These are phyloP conservation scores for Bhutanitis thaidina DNA, from an alignment of 2,888 invertebrate species.

Conservation along the genomic window DNA sequence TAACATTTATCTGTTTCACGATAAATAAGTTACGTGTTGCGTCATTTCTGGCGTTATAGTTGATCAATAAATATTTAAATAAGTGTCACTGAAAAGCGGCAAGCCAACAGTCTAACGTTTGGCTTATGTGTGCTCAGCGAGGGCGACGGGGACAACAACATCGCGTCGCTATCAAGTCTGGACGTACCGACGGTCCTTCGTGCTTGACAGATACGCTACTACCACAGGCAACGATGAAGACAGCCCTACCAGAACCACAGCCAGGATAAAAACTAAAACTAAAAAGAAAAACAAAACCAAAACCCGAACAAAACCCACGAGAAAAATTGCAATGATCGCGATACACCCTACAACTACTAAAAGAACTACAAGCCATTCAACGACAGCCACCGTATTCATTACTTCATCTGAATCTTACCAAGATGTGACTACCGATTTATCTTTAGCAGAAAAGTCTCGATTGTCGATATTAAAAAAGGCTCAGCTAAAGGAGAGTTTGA, in stretches of 20 bases:
- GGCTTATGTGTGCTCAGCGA: conserved; percentile 64
- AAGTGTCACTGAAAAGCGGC: background rate
- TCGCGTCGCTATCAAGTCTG: conserved; percentile 19
- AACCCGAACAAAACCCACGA: background rate
- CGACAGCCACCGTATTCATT: background rate
- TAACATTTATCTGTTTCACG: too few species aligned
- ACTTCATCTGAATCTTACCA: background rate
- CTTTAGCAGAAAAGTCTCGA: conserved; percentile 58
- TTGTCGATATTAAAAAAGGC: conserved; percentile 62
- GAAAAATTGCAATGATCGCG: background rate
- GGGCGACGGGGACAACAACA: conserved; percentile 23
- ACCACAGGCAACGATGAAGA: conserved; percentile 16
- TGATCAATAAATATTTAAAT: too few species aligned
- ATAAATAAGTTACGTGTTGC: too few species aligned
- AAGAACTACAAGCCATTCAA: conserved; percentile 2
- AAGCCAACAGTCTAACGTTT: conserved; percentile 40
- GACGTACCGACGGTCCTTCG: conserved; percentile 26
- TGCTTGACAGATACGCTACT: conserved; percentile 23
- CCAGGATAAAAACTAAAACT: conserved; percentile 3
- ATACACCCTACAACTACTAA: conserved; percentile 1
- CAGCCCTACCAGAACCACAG: background rate
- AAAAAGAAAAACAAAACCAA: conserved; percentile 5
- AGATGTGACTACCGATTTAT: conserved; percentile 33
- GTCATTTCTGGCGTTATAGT: too few species aligned
- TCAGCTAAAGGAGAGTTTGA: conserved; percentile 45